phyloP scores from a whole-genome alignment of 2,888 invertebrate genomes.

The Hydraecia micacea region DNA sequence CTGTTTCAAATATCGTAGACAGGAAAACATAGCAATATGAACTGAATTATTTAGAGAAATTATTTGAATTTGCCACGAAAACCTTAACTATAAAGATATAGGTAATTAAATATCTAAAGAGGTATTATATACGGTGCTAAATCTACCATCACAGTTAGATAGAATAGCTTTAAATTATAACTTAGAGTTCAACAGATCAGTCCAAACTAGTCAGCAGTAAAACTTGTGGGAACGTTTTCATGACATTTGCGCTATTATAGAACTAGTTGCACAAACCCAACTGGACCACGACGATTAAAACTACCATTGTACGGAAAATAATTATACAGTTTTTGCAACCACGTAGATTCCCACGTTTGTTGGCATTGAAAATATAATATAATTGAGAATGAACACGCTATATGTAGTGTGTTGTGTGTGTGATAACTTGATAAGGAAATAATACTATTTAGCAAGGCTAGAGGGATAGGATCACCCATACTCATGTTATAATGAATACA shows the following conservation, averaged over 20 bases:
- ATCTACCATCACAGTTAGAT: background rate
- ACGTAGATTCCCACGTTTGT: constrained; percentile 26
- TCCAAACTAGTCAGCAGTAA: background rate
- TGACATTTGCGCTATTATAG: background rate
- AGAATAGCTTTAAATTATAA: background rate
- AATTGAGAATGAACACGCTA: background rate
- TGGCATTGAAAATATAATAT: constrained; percentile 3
- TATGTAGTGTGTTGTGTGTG: background rate
- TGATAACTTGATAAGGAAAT: background rate
- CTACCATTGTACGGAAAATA: constrained; percentile 10
- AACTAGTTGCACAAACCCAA: constrained; percentile 19
- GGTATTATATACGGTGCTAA: background rate
- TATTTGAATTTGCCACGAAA: background rate
- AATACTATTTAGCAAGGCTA: background rate
- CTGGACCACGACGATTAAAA: background rate
- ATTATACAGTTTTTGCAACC: constrained; percentile 13
- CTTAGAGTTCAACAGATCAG: background rate
- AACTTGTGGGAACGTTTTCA: background rate
- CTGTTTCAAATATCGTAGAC: background rate
- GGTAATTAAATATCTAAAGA: background rate
- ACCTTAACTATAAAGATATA: background rate
- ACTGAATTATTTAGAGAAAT: background rate
- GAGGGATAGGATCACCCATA: background rate
- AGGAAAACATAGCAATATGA: background rate
- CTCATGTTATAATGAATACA: background rate